Evolutionary conservation across 1,140 invertebrate species (phyloP), one percentile per base, ranked within the genome.

Genomic region (Aethina tumida): DNA sequence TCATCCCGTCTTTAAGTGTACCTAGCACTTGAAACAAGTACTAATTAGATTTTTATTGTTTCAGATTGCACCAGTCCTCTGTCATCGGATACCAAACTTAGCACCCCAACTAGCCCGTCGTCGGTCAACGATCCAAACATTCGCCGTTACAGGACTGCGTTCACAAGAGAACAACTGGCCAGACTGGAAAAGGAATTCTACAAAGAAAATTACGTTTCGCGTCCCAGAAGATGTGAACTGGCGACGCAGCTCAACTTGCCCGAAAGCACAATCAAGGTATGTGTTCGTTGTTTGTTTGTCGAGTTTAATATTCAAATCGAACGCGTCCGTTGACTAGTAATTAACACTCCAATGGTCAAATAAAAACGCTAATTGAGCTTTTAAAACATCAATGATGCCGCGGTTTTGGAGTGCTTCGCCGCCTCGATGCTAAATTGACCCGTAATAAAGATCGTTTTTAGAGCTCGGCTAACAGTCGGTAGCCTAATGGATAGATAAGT

Each of bases 241-340:
- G 95, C 97, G 0, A 74, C 85, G 2, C 82, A 94, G 49, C 70
- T 99, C 9, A 83, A 88, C 47, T 68, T 99, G 1, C 92, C 95
- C 0, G 97, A 99, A 64, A 89, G 87, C 7, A 99, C 96, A 1
- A 99, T 99, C 40, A 99, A 99, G 81, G 94, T 96, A 67, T 8
- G 9, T 15, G 26, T 28, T 33, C 13, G 17, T 6, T 37, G 14
- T 21, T 14, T 16, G 6, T n/a, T n/a, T n/a, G n/a, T n/a, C n/a
- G n/a, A n/a, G n/a, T n/a, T n/a, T n/a, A n/a, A n/a, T n/a, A n/a
- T n/a, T n/a, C n/a, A n/a, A n/a, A n/a, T n/a, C n/a, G n/a, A n/a
- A n/a, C n/a, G n/a, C n/a, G n/a, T 28, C 44, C 48, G 33, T 32
- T 44, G 43, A 36, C 40, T 18, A 20, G 32, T 47, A 56, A 56